Base-by-base conservation (phyloP, 64 coral and sea anemone genomes). In the Platygyra sinensis region DNA sequence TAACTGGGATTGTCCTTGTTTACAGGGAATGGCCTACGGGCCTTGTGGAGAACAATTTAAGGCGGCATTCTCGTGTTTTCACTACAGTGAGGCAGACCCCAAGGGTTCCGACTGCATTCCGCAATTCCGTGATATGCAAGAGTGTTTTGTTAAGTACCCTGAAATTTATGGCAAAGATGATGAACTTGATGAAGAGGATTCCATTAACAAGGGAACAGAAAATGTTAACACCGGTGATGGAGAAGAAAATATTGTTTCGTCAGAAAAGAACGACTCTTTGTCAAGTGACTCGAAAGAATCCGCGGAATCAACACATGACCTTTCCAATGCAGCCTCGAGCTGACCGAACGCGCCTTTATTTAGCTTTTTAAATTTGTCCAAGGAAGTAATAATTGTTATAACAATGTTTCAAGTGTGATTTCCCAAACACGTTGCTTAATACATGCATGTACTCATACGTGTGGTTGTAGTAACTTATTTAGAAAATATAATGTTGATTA, bases 1-100 rank as follows among this genome's bases (percentile, higher is more conserved):
- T 18, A 99, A 99, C 85, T 99, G 97, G 97, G 97, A 99, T 86
- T 99, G 97, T 69, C 97, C 97, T 38, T 99, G 97, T 91, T 85
- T 99, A 28, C 94, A 95, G 83, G 97, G 97, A 2, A 99, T 99
- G 97, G 97, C 97, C 0, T 92, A 95, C 59, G 97, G 97, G 1
- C 94, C 94, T 25, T 99, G 97, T 87, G 97, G 97, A 60, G 91
- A 96, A 32, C 94, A 99, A 60, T 99, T 99, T 51, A 96, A 93
- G 38, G 30, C 94, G 8, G 97, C 97, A 5, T 99, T 99, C 67
- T 99, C 97, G 6, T 99, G 97, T 85, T 99, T 99, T 94, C 97
- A 99, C 75, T 91, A 90, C 74, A 99, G 97, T 51, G 91, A 90
- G 27, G 91, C 72, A 52, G 97, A 99, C 36, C 83, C 92, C 22